Base-by-base conservation (phyloP, 2,888 invertebrate genomes). In the Spisula subtruncata region DNA sequence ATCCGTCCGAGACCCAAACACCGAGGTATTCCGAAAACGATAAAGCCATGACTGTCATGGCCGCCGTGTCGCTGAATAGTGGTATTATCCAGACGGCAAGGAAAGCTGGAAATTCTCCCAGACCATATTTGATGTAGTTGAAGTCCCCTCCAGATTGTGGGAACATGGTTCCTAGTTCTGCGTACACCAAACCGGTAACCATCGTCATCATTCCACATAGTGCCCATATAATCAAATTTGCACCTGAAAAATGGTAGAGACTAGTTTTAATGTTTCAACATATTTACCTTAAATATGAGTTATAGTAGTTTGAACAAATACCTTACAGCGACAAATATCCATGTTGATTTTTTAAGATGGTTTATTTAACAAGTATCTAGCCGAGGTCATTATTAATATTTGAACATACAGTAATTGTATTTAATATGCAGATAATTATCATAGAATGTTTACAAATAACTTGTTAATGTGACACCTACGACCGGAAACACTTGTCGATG, bases 111-210 rank as follows among this genome's bases (percentile, higher is more conserved):
- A 81, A 10, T 0, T 79, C 20, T 10, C 90, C 91, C 0, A 90
- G 79, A 14, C 87, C 90, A 51, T 86, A 87, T 20, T 66, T 51
- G 6, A 91, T 90, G 56, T 92, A 92, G 8, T 66, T 89, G 41
- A 82, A 92, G 25, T 92, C 90, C 41, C 91, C 91, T 0, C 91
- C 91, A 20, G 91, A 92, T 2, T 79, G 87, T 1, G 90, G 90
- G 29, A 92, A 16, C 18, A 90, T n/a, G 0, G 80, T 85, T 8
- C 90, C 91, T 4, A 92, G 87, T 51, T 92, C 91, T 18, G 87
- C 90, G 81, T 90, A 90, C n/a, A 89, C 88, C 18, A 92, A 84
- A 20, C 87, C 91, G 20, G 87, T 41, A 16, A 87, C 32, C 25
- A 89, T 25, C 8, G 86, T 60, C 25, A 92, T 46, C 16, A 90